Conservation (phyloP, 2,888 invertebrate species). For the Drosophila formosana region DNA sequence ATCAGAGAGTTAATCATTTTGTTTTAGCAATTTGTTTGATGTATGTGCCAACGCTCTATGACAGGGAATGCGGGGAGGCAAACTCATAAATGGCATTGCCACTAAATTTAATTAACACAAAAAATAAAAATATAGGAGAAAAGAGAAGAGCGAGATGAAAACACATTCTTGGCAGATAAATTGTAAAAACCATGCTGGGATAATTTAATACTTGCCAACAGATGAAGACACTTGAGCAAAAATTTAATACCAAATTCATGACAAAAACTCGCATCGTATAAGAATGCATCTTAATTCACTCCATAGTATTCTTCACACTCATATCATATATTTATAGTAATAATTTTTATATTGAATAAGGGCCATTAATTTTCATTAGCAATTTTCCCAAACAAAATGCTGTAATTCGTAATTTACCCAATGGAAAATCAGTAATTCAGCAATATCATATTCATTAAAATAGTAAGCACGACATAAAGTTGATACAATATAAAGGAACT, state of each 20-base stretch:
- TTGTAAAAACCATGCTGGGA: background rate
- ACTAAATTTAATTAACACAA: constrained; percentile 49
- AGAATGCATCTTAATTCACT: background rate
- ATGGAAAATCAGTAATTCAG: no score
- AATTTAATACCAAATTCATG: background rate
- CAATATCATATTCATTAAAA: no score
- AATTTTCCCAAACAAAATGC: no score
- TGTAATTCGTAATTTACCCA: no score
- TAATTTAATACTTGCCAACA: background rate
- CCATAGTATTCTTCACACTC: no score
- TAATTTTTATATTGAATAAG: no score
- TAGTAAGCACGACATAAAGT: no score
- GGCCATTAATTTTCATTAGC: no score
- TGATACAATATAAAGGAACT: no score
- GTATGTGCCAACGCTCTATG: constrained; percentile 31
- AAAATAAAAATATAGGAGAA: background rate
- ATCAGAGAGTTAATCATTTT: constrained; percentile 70
- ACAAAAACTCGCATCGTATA: background rate
- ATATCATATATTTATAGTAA: no score
- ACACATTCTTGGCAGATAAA: constrained; percentile 16
- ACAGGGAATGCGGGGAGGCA: background rate
- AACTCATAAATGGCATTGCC: constrained; percentile 51
- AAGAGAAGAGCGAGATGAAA: constrained; percentile 9
- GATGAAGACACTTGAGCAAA: background rate
- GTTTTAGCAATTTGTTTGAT: constrained; percentile 66